Evolutionary conservation across 2,113 vertebrate genomes (phyloP).

Genomic region (Astatotilapia flaviijosephi): DNA sequence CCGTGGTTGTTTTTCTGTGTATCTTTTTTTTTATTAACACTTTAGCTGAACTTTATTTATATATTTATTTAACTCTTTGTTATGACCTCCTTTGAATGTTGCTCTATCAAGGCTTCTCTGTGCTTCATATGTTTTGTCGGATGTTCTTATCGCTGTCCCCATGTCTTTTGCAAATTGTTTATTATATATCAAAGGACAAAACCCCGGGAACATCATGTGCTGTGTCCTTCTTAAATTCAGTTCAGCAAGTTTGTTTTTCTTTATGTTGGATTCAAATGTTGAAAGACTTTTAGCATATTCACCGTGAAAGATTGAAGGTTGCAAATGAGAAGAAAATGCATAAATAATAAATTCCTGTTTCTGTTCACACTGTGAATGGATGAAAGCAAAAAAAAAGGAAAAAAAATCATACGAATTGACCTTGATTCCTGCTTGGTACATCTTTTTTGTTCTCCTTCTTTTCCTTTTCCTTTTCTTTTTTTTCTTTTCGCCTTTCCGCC

Average conservation of each 20-base stretch:
- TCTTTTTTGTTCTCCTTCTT: neutral
- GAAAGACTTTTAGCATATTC: neutral
- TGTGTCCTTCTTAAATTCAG: neutral
- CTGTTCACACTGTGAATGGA: neutral
- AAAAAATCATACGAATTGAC: neutral
- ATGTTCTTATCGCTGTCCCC: neutral
- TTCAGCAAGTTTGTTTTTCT: neutral
- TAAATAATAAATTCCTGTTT: neutral
- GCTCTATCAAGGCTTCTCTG: neutral
- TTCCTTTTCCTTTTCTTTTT: neutral
- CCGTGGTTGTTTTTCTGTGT: neutral
- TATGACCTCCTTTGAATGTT: neutral
- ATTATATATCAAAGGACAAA: neutral
- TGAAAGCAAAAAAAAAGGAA: fast-evolving
- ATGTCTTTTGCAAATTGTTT: neutral
- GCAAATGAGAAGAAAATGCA: neutral
- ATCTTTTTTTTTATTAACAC: neutral
- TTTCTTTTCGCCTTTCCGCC: neutral
- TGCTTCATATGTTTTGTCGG: neutral
- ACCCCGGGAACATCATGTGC: neutral
- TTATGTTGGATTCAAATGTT: neutral
- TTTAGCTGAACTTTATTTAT: neutral
- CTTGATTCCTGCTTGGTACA: neutral
- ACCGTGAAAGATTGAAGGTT: neutral
- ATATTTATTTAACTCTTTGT: neutral